Conservation (phyloP, 2,797 vertebrate species). For the Melanogrammus aeglefinus region DNA sequence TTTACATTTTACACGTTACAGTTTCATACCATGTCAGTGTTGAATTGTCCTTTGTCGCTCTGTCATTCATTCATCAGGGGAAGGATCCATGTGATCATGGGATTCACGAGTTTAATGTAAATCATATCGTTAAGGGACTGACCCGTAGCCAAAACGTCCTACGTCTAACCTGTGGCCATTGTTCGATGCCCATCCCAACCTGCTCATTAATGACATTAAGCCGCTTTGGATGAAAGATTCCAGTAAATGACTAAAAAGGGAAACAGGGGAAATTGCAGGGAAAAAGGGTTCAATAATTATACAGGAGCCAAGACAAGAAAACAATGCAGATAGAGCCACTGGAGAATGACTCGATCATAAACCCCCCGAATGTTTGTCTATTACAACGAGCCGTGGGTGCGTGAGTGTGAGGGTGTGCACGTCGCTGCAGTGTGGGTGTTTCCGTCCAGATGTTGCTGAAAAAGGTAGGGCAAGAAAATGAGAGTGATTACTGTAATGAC, state of each 20-base stretch:
- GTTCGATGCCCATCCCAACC: neutral
- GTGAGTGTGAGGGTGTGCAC: neutral
- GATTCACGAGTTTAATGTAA: too few relatives aligned
- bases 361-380: neutral
- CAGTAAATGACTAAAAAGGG: neutral
- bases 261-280: neutral
- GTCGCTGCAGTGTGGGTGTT: neutral
- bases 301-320: neutral
- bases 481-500: conserved; percentile 1
- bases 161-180: neutral
- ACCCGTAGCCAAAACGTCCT: neutral
- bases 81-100: too few relatives aligned
- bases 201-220: neutral
- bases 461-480: neutral
- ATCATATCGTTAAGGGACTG: too few relatives aligned
- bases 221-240: neutral
- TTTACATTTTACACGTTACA: neutral
- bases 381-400: neutral
- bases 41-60: too few relatives aligned
- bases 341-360: neutral
- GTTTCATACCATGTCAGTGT: too few relatives aligned
- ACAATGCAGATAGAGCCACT: neutral
- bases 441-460: neutral
- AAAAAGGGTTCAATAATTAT: neutral
- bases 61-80: too few relatives aligned